These are phyloP conservation scores for Phylloscopus trochilus DNA, from an alignment of 2,113 vertebrate species.

Conservation along the genomic window DNA sequence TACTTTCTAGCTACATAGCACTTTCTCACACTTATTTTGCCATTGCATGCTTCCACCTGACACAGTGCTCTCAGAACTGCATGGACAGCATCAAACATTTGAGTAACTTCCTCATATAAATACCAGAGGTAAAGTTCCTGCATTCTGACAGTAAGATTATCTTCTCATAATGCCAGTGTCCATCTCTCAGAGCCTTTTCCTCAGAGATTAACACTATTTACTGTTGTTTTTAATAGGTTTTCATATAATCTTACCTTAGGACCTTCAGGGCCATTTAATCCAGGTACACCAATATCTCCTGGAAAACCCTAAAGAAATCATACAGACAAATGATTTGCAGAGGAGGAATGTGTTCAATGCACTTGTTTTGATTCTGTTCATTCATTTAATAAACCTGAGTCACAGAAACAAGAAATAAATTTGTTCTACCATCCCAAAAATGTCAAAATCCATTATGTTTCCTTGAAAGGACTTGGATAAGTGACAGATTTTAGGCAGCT, in stretches of 20 bases:
- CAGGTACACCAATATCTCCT: slow-evolving; percentile 93
- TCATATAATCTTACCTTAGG: slow-evolving; percentile 83
- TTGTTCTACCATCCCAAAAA: neutral
- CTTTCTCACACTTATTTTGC: neutral
- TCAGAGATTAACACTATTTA: neutral
- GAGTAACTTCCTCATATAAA: neutral
- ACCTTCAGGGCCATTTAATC: slow-evolving; percentile 91
- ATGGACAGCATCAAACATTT: neutral
- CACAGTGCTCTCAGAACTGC: neutral
- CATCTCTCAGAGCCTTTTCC: neutral
- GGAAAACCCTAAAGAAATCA: slow-evolving; percentile 88
- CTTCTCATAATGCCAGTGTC: neutral
- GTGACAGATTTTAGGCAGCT: neutral
- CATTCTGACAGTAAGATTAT: neutral
- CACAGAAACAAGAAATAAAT: slow-evolving; percentile 10
- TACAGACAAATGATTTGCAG: neutral
- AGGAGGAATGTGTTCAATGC: neutral
- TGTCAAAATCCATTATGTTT: neutral
- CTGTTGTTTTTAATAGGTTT: neutral
- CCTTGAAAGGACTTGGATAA: neutral
- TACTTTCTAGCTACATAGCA: neutral
- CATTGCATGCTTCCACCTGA: neutral
- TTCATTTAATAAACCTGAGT: slow-evolving; percentile 25
- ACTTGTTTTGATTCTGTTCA: neutral
- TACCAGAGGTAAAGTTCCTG: neutral